Conservation (phyloP, 2,888 invertebrate species). For the Nomada ruficornis region DNA sequence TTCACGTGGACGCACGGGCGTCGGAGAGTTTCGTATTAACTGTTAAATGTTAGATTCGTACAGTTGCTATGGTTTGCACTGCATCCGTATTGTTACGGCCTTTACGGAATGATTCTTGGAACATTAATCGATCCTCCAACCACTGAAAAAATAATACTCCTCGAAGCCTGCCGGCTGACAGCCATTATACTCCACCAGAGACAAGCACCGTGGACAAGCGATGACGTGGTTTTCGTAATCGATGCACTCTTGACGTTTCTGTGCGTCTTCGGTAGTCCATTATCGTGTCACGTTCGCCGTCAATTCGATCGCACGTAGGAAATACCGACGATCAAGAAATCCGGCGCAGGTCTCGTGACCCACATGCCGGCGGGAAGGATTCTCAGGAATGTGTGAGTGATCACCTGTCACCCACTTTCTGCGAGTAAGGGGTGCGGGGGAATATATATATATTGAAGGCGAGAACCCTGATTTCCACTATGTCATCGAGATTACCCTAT, state of each 20-base stretch:
- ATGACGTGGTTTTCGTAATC: constrained; percentile 28
- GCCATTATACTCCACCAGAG: neutral
- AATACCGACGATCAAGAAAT: constrained; percentile 60
- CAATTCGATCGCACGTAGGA: constrained; percentile 62
- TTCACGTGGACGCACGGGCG: too few species aligned
- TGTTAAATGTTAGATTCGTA: too few species aligned
- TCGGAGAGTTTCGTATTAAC: too few species aligned
- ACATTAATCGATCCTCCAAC: too few species aligned
- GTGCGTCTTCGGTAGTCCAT: constrained; percentile 57
- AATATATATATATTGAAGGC: constrained; percentile 60
- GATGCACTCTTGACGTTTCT: constrained; percentile 49
- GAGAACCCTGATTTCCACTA: constrained; percentile 65
- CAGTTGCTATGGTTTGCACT: too few species aligned
- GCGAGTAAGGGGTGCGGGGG: constrained; percentile 31
- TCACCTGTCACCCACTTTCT: neutral
- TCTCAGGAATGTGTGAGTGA: constrained; percentile 36
- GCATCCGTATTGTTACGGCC: too few species aligned
- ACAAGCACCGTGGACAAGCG: constrained; percentile 2
- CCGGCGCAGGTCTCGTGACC: constrained; percentile 56
- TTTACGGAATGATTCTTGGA: too few species aligned
- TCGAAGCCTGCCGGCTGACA: neutral
- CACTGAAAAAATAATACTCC: too few species aligned
- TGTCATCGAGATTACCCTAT: constrained; percentile 69
- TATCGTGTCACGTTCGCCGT: constrained; percentile 59
- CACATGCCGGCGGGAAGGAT: constrained; percentile 42